Percentiles rank a stretch among this genome's conserved stretches.
phyloP scores from a whole-genome alignment of 1,140 invertebrate genomes.

The Neodiprion virginianus region DNA sequence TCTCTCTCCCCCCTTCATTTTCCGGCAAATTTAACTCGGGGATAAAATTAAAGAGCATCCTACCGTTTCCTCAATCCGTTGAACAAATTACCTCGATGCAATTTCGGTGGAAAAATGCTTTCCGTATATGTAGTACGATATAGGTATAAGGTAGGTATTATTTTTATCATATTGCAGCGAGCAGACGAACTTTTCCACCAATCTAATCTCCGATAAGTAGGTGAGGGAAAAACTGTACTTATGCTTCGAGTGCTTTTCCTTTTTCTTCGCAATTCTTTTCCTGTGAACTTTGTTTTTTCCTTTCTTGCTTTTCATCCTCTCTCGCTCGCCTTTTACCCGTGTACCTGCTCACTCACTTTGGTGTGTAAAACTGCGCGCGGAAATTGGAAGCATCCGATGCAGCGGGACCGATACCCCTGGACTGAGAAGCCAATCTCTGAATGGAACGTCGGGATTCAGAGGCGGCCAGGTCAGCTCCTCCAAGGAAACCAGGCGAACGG shows the following conservation, averaged over 20 bases:
- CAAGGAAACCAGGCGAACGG: neutral
- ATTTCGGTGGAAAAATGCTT: no score
- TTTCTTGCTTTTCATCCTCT: neutral
- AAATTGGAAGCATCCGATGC: neutral
- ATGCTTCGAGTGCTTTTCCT: neutral
- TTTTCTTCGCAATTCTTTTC: neutral
- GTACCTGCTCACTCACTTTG: neutral
- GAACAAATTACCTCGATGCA: neutral
- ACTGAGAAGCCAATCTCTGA: slow-evolving; percentile 15
- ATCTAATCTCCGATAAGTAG: slow-evolving; percentile 20
- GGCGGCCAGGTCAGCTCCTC: neutral
- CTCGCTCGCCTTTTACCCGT: neutral
- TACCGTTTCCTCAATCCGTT: neutral
- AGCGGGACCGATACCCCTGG: neutral
- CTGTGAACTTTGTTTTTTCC: neutral
- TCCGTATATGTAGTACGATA: no score
- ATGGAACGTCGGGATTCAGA: slow-evolving; percentile 7
- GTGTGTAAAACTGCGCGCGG: neutral
- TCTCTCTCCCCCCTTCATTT: slow-evolving; percentile 1
- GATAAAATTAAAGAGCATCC: neutral
- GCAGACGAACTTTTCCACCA: slow-evolving; percentile 1
- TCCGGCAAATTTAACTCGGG: neutral
- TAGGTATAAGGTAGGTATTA: no score
- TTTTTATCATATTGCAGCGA: neutral
- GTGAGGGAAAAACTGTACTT: neutral